Conservation (phyloP, 2,797 vertebrate genomes). For the Falco berigora region DNA sequence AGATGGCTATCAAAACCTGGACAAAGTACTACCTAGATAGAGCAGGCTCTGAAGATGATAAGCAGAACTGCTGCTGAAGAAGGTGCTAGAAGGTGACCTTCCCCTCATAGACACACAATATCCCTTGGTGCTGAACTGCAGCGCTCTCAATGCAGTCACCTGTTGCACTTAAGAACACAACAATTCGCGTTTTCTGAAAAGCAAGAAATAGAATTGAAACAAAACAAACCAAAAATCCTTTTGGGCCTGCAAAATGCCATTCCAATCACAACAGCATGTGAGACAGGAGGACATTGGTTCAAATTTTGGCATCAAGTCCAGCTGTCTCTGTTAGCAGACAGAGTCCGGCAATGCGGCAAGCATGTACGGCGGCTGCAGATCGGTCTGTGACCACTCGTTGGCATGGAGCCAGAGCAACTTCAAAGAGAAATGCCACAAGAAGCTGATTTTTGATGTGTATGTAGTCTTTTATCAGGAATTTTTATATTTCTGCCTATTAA, state of each 20-base stretch:
- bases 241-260: background rate
- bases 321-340: background rate
- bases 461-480: slow-evolving; percentile 60
- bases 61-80: background rate
- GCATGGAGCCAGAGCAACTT: slow-evolving; percentile 42
- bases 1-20: background rate
- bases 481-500: slow-evolving; percentile 58
- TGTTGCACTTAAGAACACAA: background rate
- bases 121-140: background rate
- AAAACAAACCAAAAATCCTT: background rate
- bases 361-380: background rate
- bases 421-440: slow-evolving; percentile 53
- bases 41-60: background rate
- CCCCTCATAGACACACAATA: rapidly evolving
- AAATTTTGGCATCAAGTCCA: background rate
- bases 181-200: background rate
- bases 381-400: slow-evolving; percentile 28
- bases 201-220: background rate
- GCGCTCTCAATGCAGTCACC: background rate
- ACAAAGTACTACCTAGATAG: background rate
- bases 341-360: background rate
- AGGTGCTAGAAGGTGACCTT: background rate
- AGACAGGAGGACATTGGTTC: background rate
- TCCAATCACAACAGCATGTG: rapidly evolving
- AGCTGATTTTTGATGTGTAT: slow-evolving; percentile 61